Evolutionary conservation across 2,797 vertebrate species (phyloP).

Genomic region (Aplochiton taeniatus): DNA sequence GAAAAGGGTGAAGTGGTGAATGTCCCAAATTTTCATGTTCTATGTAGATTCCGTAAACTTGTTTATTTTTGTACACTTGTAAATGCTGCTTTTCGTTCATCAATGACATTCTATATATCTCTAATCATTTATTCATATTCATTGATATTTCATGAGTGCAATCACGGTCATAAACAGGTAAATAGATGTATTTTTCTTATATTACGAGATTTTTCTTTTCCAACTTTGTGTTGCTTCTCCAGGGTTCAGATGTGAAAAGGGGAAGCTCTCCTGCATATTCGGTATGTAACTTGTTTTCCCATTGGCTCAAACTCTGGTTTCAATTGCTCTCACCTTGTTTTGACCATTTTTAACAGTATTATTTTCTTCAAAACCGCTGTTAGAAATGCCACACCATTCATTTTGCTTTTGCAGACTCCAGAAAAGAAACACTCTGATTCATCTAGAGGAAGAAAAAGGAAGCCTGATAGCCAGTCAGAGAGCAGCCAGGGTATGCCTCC

Average conservation of each 20-base stretch:
- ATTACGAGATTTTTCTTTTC: not conserved
- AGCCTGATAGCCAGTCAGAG: slow-evolving; percentile 96
- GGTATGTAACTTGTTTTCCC: slow-evolving; percentile 51
- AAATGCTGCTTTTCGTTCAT: no score
- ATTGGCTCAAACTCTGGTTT: not conserved
- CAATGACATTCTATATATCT: no score
- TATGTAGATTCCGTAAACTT: no score
- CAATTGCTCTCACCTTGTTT: not conserved
- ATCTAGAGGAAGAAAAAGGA: slow-evolving; percentile 93
- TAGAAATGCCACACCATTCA: not conserved
- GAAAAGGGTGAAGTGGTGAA: not conserved
- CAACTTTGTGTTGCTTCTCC: not conserved
- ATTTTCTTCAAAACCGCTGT: not conserved
- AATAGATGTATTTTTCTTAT: not conserved
- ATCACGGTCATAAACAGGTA: not conserved
- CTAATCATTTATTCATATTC: no score
- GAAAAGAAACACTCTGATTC: slow-evolving; percentile 96
- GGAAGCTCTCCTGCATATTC: slow-evolving; percentile 78
- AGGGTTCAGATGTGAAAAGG: slow-evolving; percentile 77
- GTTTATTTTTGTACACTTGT: no score
- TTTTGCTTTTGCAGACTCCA: slow-evolving; percentile 82
- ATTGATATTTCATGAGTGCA: slow-evolving; percentile 17
- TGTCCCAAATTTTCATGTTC: no score
- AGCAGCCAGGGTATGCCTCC: slow-evolving; percentile 89
- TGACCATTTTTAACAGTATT: not conserved